A percentile compares a stretch with the other conserved stretches of the same genome.
These are phyloP conservation scores for Sardinella longiceps DNA, from an alignment of 2,797 vertebrate genomes.

Conservation along the genomic window DNA sequence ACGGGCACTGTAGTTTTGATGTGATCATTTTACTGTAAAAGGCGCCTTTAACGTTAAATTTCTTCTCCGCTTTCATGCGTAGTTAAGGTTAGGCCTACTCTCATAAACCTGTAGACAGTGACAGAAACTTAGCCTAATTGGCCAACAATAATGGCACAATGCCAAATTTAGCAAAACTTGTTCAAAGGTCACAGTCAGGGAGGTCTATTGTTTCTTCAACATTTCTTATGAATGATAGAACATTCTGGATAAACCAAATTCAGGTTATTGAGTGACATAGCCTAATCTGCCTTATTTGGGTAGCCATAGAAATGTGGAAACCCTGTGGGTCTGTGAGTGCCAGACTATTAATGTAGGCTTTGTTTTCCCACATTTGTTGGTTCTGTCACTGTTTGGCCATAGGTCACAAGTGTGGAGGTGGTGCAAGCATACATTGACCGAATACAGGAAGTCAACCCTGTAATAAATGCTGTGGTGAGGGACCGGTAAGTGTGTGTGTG, in stretches of 20 bases:
- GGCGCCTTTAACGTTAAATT: no score
- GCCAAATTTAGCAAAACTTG: neutral
- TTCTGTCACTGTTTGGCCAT: neutral
- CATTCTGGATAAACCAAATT: no score
- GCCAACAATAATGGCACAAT: neutral
- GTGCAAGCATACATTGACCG: conserved; percentile 85
- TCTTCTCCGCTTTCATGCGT: no score
- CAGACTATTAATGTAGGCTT: no score
- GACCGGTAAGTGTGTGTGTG: conserved; percentile 40
- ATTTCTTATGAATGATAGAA: no score
- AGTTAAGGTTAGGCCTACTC: no score
- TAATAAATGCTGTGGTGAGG: conserved; percentile 84
- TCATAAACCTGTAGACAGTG: neutral
- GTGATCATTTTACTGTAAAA: neutral
- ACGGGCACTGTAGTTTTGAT: neutral
- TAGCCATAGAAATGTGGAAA: no score
- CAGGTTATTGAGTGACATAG: no score
- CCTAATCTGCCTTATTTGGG: neutral
- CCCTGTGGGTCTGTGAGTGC: no score
- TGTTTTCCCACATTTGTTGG: neutral
- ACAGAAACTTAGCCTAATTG: neutral
- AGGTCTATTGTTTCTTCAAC: no score
- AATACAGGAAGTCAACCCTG: conserved; percentile 85
- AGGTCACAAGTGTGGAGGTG: conserved; percentile 85
- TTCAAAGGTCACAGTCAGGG: neutral